Evolutionary conservation across 1,140 invertebrate genomes (phyloP).

Genomic region (Drosophila willistoni): DNA sequence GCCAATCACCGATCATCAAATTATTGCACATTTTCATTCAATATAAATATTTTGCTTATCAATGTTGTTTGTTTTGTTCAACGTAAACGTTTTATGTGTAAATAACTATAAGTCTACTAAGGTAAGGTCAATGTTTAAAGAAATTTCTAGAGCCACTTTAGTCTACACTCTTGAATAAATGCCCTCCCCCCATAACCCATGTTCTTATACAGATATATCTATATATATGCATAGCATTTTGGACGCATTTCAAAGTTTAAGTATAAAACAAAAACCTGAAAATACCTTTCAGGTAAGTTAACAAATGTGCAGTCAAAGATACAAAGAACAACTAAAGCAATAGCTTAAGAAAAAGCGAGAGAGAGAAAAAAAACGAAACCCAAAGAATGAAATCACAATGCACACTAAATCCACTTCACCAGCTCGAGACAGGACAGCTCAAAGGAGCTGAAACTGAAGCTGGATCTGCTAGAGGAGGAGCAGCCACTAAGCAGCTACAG

Average conservation of each 20-base stretch:
- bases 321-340: constrained; percentile 37
- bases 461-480: constrained; percentile 61
- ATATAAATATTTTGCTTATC: constrained; percentile 28
- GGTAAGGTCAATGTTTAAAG: background rate
- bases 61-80: constrained; percentile 33
- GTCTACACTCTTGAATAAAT: background rate
- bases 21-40: constrained; percentile 31
- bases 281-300: constrained; percentile 80
- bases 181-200: background rate
- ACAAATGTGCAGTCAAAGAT: constrained; percentile 81
- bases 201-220: background rate
- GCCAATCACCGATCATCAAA: constrained; percentile 47
- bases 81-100: background rate
- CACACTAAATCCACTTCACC: constrained; percentile 65
- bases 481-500: constrained; percentile 60
- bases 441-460: constrained; percentile 18
- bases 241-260: constrained; percentile 45
- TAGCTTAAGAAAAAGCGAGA: background rate
- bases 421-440: constrained; percentile 23
- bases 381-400: constrained; percentile 64
- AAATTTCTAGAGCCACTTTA: background rate
- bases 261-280: constrained; percentile 61
- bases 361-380: background rate
- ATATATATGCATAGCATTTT: background rate
- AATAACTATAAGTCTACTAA: background rate